These are phyloP conservation scores for Cryptus viduatorius DNA, from an alignment of 2,888 invertebrate genomes.

Conservation along the genomic window DNA sequence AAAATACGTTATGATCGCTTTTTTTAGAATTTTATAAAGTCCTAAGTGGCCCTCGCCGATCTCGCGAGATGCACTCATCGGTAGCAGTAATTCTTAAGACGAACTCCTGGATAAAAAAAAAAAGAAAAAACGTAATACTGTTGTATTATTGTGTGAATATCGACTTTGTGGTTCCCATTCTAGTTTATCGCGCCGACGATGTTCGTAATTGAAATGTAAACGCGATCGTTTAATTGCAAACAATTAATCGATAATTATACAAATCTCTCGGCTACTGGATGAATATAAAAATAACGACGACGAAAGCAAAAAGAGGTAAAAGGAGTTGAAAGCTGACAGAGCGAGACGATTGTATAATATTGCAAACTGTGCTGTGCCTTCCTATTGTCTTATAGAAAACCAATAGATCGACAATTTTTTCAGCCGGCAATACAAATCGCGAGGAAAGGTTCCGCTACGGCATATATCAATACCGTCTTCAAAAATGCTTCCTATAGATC, in stretches of 20 bases:
- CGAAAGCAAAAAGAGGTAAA: background rate
- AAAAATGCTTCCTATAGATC: conserved; percentile 45
- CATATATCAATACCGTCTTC: conserved; percentile 24
- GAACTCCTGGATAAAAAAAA: background rate
- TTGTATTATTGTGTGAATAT: conserved; percentile 33
- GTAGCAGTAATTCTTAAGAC: conserved; percentile 34
- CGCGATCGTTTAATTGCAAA: conserved; percentile 29
- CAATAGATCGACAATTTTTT: conserved; percentile 31
- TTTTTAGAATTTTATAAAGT: background rate
- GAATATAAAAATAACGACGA: conserved; percentile 28
- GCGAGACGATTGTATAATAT: conserved; percentile 34
- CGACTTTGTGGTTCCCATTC: conserved; percentile 50
- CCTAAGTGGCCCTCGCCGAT: background rate
- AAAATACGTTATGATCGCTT: background rate
- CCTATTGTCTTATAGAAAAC: conserved; percentile 51
- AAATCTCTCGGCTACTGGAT: background rate
- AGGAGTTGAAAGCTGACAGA: background rate
- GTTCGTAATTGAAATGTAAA: conserved; percentile 38
- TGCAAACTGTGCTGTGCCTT: conserved; percentile 58
- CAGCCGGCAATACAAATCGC: conserved; percentile 16
- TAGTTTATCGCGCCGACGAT: conserved; percentile 25
- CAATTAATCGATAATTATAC: conserved; percentile 7
- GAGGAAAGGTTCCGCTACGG: background rate
- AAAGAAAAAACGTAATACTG: conserved; percentile 12
- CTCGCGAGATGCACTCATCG: conserved; percentile 23